These are phyloP conservation scores for Pseudonaja textilis DNA, from an alignment of 2,113 vertebrate genomes.

Conservation along the genomic window DNA sequence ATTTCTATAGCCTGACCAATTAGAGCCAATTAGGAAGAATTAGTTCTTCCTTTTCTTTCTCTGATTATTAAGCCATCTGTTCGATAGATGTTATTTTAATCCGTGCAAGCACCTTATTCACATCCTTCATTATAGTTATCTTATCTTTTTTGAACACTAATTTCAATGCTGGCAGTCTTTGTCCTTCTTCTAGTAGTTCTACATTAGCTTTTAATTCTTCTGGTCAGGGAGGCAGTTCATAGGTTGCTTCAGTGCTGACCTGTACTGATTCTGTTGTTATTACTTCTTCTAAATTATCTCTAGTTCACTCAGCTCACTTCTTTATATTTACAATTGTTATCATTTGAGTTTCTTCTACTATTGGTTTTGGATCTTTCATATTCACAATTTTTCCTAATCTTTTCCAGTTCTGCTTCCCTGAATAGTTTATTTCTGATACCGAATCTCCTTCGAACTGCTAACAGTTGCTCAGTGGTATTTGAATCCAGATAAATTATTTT, in stretches of 20 bases:
- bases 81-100: background rate
- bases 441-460: background rate
- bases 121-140: background rate
- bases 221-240: background rate
- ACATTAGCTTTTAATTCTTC: background rate
- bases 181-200: background rate
- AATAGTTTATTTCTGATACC: background rate
- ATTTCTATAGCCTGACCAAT: background rate
- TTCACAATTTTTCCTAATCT: background rate
- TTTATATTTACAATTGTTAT: background rate
- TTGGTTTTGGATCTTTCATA: background rate
- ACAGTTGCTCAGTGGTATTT: background rate
- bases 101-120: background rate
- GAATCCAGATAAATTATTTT: background rate
- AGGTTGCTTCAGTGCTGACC: background rate
- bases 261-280: background rate
- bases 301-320: background rate
- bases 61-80: background rate
- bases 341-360: background rate
- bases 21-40: background rate
- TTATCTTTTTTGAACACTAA: background rate
- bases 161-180: background rate
- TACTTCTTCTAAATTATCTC: background rate
- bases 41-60: background rate
- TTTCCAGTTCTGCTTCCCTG: background rate